Conservation (phyloP, 2,113 vertebrate species). For the Microtus ochrogaster region DNA sequence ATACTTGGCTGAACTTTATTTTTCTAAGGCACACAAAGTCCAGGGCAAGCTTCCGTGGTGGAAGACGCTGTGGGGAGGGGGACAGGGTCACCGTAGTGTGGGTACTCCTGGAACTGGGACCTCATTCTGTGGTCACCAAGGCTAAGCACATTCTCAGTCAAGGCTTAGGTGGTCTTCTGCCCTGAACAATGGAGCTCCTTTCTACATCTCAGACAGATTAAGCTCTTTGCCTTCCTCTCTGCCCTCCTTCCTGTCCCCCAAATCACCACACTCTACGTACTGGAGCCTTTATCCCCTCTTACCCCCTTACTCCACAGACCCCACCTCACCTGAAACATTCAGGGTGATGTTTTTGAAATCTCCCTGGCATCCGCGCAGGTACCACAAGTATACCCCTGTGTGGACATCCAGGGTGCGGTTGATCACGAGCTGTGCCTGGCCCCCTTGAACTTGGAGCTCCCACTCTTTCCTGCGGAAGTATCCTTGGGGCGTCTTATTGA, state of each 20-base stretch:
- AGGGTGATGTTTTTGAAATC: accelerated
- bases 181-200: background rate
- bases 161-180: background rate
- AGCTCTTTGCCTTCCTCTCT: background rate
- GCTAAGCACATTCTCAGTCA: background rate
- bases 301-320: background rate
- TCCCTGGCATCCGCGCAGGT: background rate
- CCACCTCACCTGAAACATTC: background rate
- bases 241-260: background rate
- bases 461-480: accelerated
- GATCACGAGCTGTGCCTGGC: background rate
- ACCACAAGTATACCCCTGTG: background rate
- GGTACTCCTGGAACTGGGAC: background rate
- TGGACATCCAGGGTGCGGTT: background rate
- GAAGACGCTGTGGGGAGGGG: background rate
- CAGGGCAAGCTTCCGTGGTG: background rate
- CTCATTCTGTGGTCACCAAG: background rate
- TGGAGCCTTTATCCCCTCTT: background rate
- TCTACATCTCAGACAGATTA: background rate
- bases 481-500: accelerated
- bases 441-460: background rate
- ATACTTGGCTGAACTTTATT: background rate
- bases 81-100: background rate
- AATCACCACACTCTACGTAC: background rate
- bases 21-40: background rate